phyloP scores from a whole-genome alignment of 2,797 vertebrate genomes.

The Rallus crepitans region DNA sequence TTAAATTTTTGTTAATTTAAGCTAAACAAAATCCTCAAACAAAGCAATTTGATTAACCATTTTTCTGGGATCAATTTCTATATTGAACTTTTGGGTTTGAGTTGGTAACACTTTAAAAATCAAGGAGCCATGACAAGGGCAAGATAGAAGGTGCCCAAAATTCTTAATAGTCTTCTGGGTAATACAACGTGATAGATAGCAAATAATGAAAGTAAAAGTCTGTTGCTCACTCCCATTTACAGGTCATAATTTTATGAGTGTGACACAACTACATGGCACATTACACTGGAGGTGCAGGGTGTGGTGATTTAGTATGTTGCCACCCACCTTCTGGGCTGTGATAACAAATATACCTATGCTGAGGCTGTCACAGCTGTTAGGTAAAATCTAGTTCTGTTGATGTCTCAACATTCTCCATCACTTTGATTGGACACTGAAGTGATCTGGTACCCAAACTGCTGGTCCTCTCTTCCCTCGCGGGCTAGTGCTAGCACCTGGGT shows the following conservation, averaged over 20 bases:
- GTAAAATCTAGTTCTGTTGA: neutral
- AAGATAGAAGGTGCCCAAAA: neutral
- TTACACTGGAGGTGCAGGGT: too few species aligned
- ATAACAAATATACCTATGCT: neutral
- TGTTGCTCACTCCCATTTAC: neutral
- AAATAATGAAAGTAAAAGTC: neutral
- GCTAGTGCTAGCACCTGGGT: too few species aligned
- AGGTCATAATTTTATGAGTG: neutral
- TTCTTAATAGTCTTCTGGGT: neutral
- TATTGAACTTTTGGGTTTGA: neutral
- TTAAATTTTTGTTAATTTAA: neutral
- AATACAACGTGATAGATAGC: rapidly evolving
- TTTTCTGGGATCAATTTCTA: neutral
- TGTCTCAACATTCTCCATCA: neutral
- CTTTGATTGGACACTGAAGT: neutral
- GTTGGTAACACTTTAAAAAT: neutral
- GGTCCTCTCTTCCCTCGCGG: neutral
- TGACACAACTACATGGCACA: neutral
- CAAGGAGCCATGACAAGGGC: neutral
- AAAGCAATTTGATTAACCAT: neutral
- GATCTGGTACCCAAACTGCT: neutral
- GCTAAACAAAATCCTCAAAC: neutral
- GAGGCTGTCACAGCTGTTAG: neutral
- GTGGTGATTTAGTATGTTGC: rapidly evolving
- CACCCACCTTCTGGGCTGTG: neutral